Conservation (phyloP, 2,888 invertebrate genomes). For the Dolichomitus sp. region DNA sequence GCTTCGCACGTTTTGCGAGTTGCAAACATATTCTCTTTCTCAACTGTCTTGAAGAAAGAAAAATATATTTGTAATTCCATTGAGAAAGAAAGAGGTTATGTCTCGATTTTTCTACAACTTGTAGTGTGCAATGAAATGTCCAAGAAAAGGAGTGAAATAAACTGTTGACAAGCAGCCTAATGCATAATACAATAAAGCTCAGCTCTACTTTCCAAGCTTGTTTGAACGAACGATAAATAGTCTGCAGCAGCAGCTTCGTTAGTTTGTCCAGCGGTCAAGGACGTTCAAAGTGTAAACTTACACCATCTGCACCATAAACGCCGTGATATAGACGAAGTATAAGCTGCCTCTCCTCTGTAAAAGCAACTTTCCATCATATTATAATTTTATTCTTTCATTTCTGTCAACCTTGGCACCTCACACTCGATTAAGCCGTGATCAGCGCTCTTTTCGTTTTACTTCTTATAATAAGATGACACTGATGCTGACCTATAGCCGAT, state of each 20-base stretch:
- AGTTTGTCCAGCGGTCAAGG: slow-evolving; percentile 43
- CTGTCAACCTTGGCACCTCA: slow-evolving; percentile 67
- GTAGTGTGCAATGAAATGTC: background rate
- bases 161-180: slow-evolving; percentile 7
- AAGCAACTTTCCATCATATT: slow-evolving; percentile 58
- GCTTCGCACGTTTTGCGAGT: background rate
- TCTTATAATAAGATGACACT: slow-evolving; percentile 50
- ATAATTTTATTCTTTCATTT: slow-evolving; percentile 68
- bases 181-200: slow-evolving; percentile 25
- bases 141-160: background rate
- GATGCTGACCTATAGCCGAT: slow-evolving; percentile 59
- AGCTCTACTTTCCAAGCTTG: slow-evolving; percentile 1
- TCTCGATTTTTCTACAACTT: background rate
- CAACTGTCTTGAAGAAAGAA: background rate
- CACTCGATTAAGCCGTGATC: slow-evolving; percentile 66
- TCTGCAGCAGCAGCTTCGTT: slow-evolving; percentile 33
- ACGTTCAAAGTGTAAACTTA: slow-evolving; percentile 43
- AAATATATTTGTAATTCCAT: slow-evolving; percentile 25
- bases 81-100: slow-evolving; percentile 13
- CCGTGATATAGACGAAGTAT: slow-evolving; percentile 10
- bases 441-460: slow-evolving; percentile 62
- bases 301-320: slow-evolving; percentile 15
- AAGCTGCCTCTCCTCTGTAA: slow-evolving; percentile 28
- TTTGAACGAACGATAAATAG: slow-evolving; percentile 14
- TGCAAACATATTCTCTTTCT: slow-evolving; percentile 9